Base-by-base conservation (phyloP, 2,888 invertebrate genomes). In the Brachylomia viminalis region DNA sequence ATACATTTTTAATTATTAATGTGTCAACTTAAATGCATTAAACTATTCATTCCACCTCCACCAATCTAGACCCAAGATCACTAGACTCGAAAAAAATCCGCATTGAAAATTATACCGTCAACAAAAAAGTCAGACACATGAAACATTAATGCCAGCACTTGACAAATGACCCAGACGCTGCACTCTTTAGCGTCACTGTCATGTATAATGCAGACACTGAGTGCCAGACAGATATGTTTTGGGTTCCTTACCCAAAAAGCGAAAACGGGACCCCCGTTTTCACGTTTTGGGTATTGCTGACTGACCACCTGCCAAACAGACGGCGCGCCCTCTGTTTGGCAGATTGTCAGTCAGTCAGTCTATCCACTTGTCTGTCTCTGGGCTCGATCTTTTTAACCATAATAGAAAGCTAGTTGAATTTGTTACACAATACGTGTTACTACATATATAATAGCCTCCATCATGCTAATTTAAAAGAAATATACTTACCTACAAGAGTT, bases 111-210 rank as follows among this genome's bases (percentile, higher is more conserved):
- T 69, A 78, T 81, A 72, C 74, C n/a, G 78, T 59, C 49, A 69
- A 80, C 71, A 62, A 79, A 86, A 85, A 80, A 89, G 77, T 86
- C 84, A 85, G 85, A 87, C 83, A 79, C 88, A 94, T 94, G 92
- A 94, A 93, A 92, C 87, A 94, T 95, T 92, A 87, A 93, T 93
- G 89, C 73, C 68, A 82, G 72, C 89, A 91, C 87, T 91, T 95
- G 95, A 95, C 94, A 95, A 94, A 95, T 94, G 92, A 85, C 84
- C 89, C 89, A 92, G 92, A 92, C 93, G 83, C 83, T 95, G 95
- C 95, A 95, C 92, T 91, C 88, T 88, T 94, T 92, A 93, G 79
- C 92, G 93, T 93, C 93, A 89, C 66, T 89, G 88, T 92, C 86
- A 83, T 77, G 93, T 89, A 93, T 94, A 93, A 93, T 92, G 78